phyloP scores from a whole-genome alignment of 2,797 vertebrate genomes.

The Orestias chungarensis region DNA sequence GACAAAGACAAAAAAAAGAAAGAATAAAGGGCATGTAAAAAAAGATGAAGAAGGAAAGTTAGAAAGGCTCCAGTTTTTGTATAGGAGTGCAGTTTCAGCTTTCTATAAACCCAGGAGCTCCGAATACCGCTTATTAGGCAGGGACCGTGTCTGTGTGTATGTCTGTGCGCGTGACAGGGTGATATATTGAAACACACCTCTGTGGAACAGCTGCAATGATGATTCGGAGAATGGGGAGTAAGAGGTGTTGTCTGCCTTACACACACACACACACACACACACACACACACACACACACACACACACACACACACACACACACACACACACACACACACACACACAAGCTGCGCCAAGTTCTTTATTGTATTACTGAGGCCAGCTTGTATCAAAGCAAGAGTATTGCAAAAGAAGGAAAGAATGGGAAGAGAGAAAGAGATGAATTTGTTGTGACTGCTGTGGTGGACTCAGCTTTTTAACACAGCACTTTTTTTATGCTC shows the following conservation, averaged over 20 bases:
- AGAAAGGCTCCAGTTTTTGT: constrained; percentile 61
- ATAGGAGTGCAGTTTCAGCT: constrained; percentile 77
- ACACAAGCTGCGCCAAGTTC: constrained; percentile 67
- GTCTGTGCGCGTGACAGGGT: constrained; percentile 69
- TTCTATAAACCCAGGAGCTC: constrained; percentile 76
- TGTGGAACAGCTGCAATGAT: constrained; percentile 81
- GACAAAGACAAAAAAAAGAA: constrained; percentile 37
- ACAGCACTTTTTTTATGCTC: constrained; percentile 28
- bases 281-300: constrained; percentile 41
- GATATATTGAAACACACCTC: constrained; percentile 82
- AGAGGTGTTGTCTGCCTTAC: constrained; percentile 70
- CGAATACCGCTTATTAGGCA: constrained; percentile 81
- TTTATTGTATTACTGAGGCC: constrained; percentile 76
- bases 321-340: constrained; percentile 42
- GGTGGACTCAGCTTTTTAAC: constrained; percentile 77
- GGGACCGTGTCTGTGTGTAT: constrained; percentile 51
- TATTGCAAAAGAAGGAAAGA: constrained; percentile 38
- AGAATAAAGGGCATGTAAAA: constrained; percentile 31
- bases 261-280: constrained; percentile 50
- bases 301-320: constrained; percentile 46
- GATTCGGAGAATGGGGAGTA: constrained; percentile 78
- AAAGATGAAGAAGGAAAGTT: constrained; percentile 47
- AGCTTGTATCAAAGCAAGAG: constrained; percentile 63
- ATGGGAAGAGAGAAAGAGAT: constrained; percentile 54
- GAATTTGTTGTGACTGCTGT: constrained; percentile 76